Evolutionary conservation across 2,888 invertebrate species (phyloP).

Genomic region (Nemurella pictetii): DNA sequence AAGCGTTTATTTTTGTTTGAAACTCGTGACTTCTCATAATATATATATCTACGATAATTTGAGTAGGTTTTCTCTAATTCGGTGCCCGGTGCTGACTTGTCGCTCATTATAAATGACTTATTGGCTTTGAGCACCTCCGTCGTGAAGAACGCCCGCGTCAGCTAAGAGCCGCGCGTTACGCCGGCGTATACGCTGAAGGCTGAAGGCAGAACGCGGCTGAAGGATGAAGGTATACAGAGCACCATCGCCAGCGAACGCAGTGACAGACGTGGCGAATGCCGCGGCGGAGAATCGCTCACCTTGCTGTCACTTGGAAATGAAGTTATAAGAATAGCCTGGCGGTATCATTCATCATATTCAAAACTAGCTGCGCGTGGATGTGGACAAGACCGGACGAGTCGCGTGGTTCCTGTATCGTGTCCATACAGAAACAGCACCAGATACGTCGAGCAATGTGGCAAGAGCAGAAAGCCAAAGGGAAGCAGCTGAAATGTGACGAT

Average conservation of each 20-base stretch:
- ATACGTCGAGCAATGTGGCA: too few relatives aligned
- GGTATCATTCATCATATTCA: conserved; percentile 1
- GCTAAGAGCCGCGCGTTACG: too few relatives aligned
- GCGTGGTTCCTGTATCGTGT: conserved; percentile 1
- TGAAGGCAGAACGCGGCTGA: too few relatives aligned
- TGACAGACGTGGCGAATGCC: conserved; percentile 7
- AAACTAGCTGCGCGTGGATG: neutral
- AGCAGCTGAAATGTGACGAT: neutral
- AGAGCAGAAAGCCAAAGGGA: neutral
- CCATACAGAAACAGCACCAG: too few relatives aligned
- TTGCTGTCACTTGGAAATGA: conserved; percentile 2
- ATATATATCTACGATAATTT: neutral
- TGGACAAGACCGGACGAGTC: neutral
- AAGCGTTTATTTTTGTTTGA: neutral
- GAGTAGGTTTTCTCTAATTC: neutral
- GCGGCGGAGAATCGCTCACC: neutral
- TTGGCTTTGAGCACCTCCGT: neutral
- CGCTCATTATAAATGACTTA: conserved; percentile 15
- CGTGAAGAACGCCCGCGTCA: neutral
- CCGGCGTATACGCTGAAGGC: too few relatives aligned
- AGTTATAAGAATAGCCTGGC: neutral
- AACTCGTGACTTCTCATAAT: neutral
- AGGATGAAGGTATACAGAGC: too few relatives aligned
- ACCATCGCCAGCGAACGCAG: neutral
- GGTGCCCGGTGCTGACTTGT: neutral